Percentiles rank a stretch among this genome's conserved stretches.
Evolutionary conservation across 2,888 invertebrate species (phyloP).

Genomic region (Malacosoma neustria): DNA sequence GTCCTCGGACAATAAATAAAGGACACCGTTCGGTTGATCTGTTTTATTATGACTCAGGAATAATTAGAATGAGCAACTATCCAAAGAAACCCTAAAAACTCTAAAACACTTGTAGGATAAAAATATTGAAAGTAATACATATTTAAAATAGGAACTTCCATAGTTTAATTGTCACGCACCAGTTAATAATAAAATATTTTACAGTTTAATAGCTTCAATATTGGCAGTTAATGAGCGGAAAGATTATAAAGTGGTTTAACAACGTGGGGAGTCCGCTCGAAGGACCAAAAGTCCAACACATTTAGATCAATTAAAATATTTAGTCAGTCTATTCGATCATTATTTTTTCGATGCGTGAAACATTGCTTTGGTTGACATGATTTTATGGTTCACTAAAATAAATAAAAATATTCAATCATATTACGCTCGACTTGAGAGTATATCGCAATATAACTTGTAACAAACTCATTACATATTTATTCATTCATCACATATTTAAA

Average conservation of each 20-base stretch:
- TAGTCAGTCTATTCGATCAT: slow-evolving; percentile 21
- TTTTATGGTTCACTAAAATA: slow-evolving; percentile 11
- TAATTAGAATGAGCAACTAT: too few species aligned
- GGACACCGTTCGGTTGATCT: too few species aligned
- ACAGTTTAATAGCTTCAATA: slow-evolving; percentile 60
- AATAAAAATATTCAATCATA: slow-evolving; percentile 12
- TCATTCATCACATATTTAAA: too few species aligned
- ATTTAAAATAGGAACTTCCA: slow-evolving; percentile 12
- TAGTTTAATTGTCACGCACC: slow-evolving; percentile 60
- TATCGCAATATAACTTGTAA: too few species aligned
- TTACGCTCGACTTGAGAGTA: too few species aligned
- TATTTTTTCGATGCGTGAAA: slow-evolving; percentile 15
- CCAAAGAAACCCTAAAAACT: too few species aligned
- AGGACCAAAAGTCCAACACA: slow-evolving; percentile 8
- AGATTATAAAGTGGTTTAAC: slow-evolving; percentile 57
- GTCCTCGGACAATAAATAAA: too few species aligned
- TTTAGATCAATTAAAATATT: slow-evolving; percentile 2
- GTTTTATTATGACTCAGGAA: too few species aligned
- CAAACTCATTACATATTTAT: too few species aligned
- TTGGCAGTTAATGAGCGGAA: slow-evolving; percentile 68
- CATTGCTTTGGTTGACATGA: slow-evolving; percentile 7
- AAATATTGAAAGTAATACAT: too few species aligned
- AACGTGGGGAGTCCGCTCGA: slow-evolving; percentile 46
- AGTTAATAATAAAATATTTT: slow-evolving; percentile 53
- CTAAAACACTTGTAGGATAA: too few species aligned